Base-by-base conservation (phyloP, 2,797 vertebrate genomes). In the Clarias platycephalus region DNA sequence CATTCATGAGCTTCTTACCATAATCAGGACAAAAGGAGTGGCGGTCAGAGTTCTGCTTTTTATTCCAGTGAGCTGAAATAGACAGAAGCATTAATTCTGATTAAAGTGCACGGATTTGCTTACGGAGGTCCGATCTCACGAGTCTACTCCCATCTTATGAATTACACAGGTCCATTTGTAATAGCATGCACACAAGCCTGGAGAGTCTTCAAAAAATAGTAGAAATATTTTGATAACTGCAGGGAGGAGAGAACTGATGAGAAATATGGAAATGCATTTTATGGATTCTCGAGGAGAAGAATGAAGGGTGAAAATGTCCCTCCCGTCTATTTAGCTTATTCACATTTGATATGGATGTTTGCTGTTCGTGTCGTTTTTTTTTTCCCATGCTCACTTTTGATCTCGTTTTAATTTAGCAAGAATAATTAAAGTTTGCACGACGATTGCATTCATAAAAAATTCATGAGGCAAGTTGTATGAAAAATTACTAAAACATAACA, bases 231-330 rank as follows among this genome's bases (percentile, higher is more conserved):
- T 4, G 53, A 28, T 76, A 85, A 82, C 80, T 60, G 63, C 34
- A 37, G 64, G 75, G 75, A 44, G 49, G 49, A 53, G n/a, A 60
- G 49, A 79, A 62, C 28, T 79, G 75, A 84, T 84, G 83, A 76
- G 84, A 77, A 85, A 76, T 67, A 81, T 85, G 79, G 80, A 80
- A 81, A 81, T 75, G 60, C n/a, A 12, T 78, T 58, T 81, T 81
- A 40, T 7, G 53, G 62, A 60, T 37, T 64, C 15, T 75, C 34
- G 9, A 49, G 37, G 8, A 75, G 70, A 58, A 63, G 53, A 72
- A 83, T n/a, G 70, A 64, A 26, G 58, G 58, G n/a, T 63, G 70
- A 64, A 53, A 83, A n/a, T 49, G 6, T 28, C 49, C 8, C n/a
- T 64, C 57, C 58, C 44, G 49, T 67, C 62, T n/a, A 55, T 57